Percentiles rank a stretch among this genome's conserved stretches.
Conservation (phyloP, 2,113 vertebrate genomes). For the Corythoichthys haematopterus region DNA sequence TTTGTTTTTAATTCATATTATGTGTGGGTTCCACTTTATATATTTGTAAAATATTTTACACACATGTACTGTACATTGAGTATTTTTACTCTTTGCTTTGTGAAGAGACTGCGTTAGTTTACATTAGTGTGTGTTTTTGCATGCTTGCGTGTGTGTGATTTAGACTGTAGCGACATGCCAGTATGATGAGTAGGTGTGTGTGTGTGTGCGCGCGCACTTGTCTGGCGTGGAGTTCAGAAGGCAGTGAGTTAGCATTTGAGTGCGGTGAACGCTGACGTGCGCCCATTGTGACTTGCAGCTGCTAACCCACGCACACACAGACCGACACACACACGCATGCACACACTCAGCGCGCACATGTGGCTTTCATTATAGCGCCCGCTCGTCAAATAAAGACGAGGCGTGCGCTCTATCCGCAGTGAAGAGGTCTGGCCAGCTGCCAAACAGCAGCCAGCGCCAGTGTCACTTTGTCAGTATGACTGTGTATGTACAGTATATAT, state of each 20-base stretch:
- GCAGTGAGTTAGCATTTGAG: slow-evolving; percentile 50
- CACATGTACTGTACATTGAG: too few relatives aligned
- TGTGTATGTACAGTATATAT: slow-evolving; percentile 17
- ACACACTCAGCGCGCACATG: slow-evolving; percentile 52
- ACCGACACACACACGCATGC: slow-evolving; percentile 25
- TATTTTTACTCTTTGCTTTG: neutral
- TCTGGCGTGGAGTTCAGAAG: slow-evolving; percentile 18
- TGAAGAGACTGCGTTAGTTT: neutral
- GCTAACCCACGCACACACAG: slow-evolving; percentile 47
- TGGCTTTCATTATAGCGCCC: slow-evolving; percentile 62
- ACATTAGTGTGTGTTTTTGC: neutral
- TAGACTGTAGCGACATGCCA: slow-evolving; percentile 19
- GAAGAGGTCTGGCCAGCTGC: slow-evolving; percentile 46
- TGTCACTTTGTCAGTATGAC: slow-evolving; percentile 30
- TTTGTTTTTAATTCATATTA: neutral
- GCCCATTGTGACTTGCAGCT: slow-evolving; percentile 64
- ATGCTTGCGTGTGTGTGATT: neutral
- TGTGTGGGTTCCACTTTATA: neutral
- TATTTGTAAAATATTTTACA: too few relatives aligned
- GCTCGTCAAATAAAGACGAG: slow-evolving; percentile 46
- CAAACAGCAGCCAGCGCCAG: slow-evolving; percentile 64
- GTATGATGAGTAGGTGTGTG: neutral
- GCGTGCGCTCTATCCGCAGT: slow-evolving; percentile 38
- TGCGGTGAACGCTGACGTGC: slow-evolving; percentile 54
- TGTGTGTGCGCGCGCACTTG: neutral